Conservation (phyloP, 2,113 vertebrate species). For the Tachysurus vachellii region DNA sequence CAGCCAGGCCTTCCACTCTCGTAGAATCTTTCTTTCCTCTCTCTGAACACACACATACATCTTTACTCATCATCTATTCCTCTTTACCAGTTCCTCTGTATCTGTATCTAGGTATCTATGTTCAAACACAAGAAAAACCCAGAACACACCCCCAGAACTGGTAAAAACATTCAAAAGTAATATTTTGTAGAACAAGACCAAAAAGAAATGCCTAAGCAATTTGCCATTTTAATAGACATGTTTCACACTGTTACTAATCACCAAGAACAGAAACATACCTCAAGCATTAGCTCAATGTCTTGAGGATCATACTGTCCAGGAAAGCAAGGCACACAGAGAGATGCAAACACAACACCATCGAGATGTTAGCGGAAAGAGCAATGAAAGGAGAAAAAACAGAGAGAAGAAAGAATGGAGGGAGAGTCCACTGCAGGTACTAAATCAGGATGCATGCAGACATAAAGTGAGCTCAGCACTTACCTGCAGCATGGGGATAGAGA, state of each 20-base stretch:
- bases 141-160: constrained; percentile 27
- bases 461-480: constrained; percentile 72
- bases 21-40: constrained; percentile 84
- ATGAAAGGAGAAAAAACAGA: constrained; percentile 29
- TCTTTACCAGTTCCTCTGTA: background rate
- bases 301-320: constrained; percentile 76
- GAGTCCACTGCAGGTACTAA: constrained; percentile 52
- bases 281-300: constrained; percentile 76
- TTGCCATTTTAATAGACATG: constrained; percentile 16
- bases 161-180: background rate
- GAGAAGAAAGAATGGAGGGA: constrained; percentile 31
- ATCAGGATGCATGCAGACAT: constrained; percentile 39
- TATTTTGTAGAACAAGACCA: background rate
- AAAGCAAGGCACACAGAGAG: constrained; percentile 67
- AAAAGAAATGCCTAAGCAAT: constrained; percentile 16
- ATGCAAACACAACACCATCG: constrained; percentile 67
- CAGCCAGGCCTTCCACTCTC: constrained; percentile 90
- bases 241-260: background rate
- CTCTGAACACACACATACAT: constrained; percentile 69
- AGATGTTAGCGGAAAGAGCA: constrained; percentile 58
- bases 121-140: background rate
- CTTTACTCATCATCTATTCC: background rate
- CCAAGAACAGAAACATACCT: constrained; percentile 71
- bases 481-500: constrained; percentile 83
- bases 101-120: background rate